Evolutionary conservation across 2,888 invertebrate species (phyloP), one percentile per base, ranked within the genome.

Genomic region (Biston stratarius): DNA sequence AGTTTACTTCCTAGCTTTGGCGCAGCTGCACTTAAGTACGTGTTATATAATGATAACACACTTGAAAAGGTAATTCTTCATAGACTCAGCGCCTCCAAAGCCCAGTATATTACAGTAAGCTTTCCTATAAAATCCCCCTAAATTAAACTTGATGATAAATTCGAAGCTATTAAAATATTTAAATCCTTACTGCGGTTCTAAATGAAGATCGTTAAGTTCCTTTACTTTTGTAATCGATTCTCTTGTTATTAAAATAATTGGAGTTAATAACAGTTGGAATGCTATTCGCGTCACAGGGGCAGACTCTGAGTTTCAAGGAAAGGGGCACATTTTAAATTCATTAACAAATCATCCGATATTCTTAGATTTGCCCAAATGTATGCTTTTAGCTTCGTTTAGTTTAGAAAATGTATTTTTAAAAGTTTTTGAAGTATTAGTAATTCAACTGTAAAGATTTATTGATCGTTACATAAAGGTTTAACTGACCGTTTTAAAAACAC

Each of bases 121-220:
- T 49, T 12, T 56, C 64, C 57, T 14, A 47, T 14, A 34, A 49
- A 72, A 76, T 72, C 70, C 72, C 57, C 55, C 65, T 69, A 75
- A 75, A 77, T 78, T 76, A 76, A 76, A 78, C 75, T 74, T 61
- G 74, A 77, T 72, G 77, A 78, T 78, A 76, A 78, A 80, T 78
- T 74, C 72, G 42, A 61, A 55, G 61, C 71, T 74, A 77, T 80
- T 78, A 77, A 80, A 80, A 77, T 75, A 77, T 78, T 77, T 69
- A 71, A 77, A 78, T 74, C 78, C 77, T 76, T 48, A 67, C 60
- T 61, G 67, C 60, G 60, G 55, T 60, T 45, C 63, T 51, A 59
- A 68, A 63, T 68, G 67, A 63, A 64, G 63, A 61, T 61, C 67
- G 63, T 63, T 68, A 60, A 56, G 24, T 56, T 63, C 56, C 67